Conservation (phyloP, 2,797 vertebrate genomes). For the Danio choprae region DNA sequence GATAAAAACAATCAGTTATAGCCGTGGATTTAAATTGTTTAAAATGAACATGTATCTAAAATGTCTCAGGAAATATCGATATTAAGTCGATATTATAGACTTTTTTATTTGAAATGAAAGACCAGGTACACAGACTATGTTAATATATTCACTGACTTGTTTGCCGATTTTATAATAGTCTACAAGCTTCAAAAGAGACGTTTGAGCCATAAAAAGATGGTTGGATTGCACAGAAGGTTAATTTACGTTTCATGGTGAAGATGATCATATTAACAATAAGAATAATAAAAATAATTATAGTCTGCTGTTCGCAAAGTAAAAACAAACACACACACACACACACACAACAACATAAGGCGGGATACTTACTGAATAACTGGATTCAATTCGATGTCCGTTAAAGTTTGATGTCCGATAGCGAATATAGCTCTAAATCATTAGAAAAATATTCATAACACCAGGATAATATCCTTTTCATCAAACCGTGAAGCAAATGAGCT, state of each 20-base stretch:
- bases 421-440: conserved; percentile 68
- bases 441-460: conserved; percentile 57
- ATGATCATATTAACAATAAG: conserved; percentile 16
- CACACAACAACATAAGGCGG: conserved; percentile 58
- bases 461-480: conserved; percentile 61
- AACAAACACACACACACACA: no score
- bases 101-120: not conserved
- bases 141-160: not conserved
- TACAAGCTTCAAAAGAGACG: not conserved
- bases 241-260: not conserved
- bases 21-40: not conserved
- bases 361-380: conserved; percentile 48
- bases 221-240: not conserved
- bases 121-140: no score
- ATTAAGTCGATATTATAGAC: not conserved
- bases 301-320: conserved; percentile 17
- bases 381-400: conserved; percentile 47
- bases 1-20: not conserved
- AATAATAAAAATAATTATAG: conserved; percentile 29
- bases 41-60: not conserved
- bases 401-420: conserved; percentile 70
- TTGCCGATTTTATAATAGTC: not conserved
- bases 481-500: conserved; percentile 52
- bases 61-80: not conserved
- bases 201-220: not conserved